Percentiles rank a stretch among this genome's conserved stretches.
Conservation (phyloP, 2,797 vertebrate genomes). For the Microchirus variegatus region DNA sequence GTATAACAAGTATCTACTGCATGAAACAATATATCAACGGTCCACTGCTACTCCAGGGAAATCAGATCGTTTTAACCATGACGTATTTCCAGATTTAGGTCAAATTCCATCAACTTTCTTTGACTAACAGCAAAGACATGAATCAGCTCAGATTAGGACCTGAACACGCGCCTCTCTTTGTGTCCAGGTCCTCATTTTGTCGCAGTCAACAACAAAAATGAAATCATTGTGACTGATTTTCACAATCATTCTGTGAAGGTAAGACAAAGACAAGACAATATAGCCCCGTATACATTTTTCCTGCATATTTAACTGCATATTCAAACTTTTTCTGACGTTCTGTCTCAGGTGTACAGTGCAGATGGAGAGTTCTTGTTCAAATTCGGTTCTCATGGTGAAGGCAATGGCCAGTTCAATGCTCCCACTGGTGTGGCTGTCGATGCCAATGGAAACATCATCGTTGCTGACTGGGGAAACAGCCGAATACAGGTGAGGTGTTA, state of each 20-base stretch:
- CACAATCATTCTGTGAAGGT: slow-evolving; percentile 99
- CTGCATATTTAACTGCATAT: background rate
- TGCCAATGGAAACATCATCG: slow-evolving; percentile 94
- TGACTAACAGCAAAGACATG: background rate
- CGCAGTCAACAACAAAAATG: slow-evolving; percentile 97
- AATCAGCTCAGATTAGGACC: background rate
- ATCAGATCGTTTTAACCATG: slow-evolving; percentile 1
- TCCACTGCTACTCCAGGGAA: slow-evolving; percentile 6
- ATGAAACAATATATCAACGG: slow-evolving; percentile 7
- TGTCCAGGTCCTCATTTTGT: slow-evolving; percentile 94
- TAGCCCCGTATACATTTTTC: background rate
- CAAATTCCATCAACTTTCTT: slow-evolving; percentile 7
- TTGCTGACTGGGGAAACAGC: slow-evolving; percentile 98
- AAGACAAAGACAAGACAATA: slow-evolving; percentile 35
- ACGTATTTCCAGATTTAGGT: slow-evolving; percentile 2
- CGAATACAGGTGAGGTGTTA: slow-evolving; percentile 87
- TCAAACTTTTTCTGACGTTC: background rate
- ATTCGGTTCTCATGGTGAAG: slow-evolving; percentile 97
- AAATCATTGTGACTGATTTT: slow-evolving; percentile 97
- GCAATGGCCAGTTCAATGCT: slow-evolving; percentile 97
- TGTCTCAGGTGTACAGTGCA: slow-evolving; percentile 90
- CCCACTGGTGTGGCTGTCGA: slow-evolving; percentile 95
- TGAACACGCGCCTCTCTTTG: slow-evolving; percentile 15
- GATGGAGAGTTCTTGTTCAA: slow-evolving; percentile 97
- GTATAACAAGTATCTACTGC: slow-evolving; percentile 13